Conservation (phyloP, 2,797 vertebrate species). For the Sphenodon punctatus region DNA sequence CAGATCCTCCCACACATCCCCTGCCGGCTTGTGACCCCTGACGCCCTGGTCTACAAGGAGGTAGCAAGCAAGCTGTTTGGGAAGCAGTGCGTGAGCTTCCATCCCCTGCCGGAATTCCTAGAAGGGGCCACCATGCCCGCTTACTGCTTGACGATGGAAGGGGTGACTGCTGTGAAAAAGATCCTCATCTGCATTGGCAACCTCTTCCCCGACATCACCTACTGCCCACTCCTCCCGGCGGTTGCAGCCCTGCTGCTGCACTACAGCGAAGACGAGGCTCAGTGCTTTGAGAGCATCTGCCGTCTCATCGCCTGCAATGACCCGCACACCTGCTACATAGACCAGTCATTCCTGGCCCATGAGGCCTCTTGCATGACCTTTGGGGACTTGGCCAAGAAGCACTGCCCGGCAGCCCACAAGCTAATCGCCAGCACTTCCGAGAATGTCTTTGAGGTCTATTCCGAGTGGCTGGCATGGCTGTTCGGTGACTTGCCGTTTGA, state of each 20-base stretch:
- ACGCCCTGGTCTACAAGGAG: slow-evolving; percentile 75
- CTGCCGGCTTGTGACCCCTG: slow-evolving; percentile 71
- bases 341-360: slow-evolving; percentile 86
- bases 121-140: slow-evolving; percentile 82
- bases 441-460: slow-evolving; percentile 88
- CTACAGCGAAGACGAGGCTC: slow-evolving; percentile 86
- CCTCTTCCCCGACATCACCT: slow-evolving; percentile 84
- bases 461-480: slow-evolving; percentile 88
- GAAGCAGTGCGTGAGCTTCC: slow-evolving; percentile 70
- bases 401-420: slow-evolving; percentile 86
- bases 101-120: slow-evolving; percentile 86
- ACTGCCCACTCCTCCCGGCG: slow-evolving; percentile 84
- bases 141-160: slow-evolving; percentile 84
- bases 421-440: slow-evolving; percentile 83
- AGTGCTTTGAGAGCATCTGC: slow-evolving; percentile 84
- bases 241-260: slow-evolving; percentile 86
- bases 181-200: slow-evolving; percentile 82
- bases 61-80: slow-evolving; percentile 79
- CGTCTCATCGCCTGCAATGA: slow-evolving; percentile 82
- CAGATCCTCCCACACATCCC: slow-evolving; percentile 82
- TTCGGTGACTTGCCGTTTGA: slow-evolving; percentile 85
- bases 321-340: slow-evolving; percentile 83
- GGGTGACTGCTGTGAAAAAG: slow-evolving; percentile 82
- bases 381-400: slow-evolving; percentile 88
- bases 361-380: slow-evolving; percentile 90